Conservation (phyloP, 1,140 invertebrate genomes). For the Heliconius eleuchia region DNA sequence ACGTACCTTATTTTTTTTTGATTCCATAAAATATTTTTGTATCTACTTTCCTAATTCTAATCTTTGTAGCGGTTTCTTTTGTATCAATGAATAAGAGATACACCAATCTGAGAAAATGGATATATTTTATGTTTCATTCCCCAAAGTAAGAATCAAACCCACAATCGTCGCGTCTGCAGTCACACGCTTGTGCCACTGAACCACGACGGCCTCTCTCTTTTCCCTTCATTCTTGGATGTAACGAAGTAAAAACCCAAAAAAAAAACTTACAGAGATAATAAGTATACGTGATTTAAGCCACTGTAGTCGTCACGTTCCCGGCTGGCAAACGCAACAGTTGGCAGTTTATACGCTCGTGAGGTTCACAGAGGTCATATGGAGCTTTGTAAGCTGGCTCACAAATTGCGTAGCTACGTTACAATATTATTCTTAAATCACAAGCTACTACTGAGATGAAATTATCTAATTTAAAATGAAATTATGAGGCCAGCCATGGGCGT, state of each 20-base stretch:
- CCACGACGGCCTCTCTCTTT: too few species aligned
- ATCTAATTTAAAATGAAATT: neutral
- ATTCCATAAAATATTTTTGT: neutral
- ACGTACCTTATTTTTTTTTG: neutral
- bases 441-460: neutral
- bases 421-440: constrained; percentile 6
- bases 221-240: too few species aligned
- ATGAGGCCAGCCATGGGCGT: too few species aligned
- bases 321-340: constrained; percentile 33
- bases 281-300: constrained; percentile 7
- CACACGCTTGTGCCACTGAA: too few species aligned
- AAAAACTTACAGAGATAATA: neutral
- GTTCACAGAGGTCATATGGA: constrained; percentile 30
- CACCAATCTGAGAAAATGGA: too few species aligned
- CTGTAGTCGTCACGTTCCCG: constrained; percentile 21
- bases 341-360: constrained; percentile 34
- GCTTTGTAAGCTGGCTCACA: constrained; percentile 26
- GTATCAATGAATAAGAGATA: too few species aligned
- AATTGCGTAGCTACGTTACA: constrained; percentile 18
- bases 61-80: too few species aligned
- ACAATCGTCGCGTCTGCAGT: too few species aligned
- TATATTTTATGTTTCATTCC: too few species aligned
- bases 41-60: too few species aligned
- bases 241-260: neutral
- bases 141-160: too few species aligned